Percentiles rank a stretch among this genome's conserved stretches.
These are phyloP conservation scores for Pseudochaenichthys georgianus DNA, from an alignment of 2,797 vertebrate genomes.

Conservation along the genomic window DNA sequence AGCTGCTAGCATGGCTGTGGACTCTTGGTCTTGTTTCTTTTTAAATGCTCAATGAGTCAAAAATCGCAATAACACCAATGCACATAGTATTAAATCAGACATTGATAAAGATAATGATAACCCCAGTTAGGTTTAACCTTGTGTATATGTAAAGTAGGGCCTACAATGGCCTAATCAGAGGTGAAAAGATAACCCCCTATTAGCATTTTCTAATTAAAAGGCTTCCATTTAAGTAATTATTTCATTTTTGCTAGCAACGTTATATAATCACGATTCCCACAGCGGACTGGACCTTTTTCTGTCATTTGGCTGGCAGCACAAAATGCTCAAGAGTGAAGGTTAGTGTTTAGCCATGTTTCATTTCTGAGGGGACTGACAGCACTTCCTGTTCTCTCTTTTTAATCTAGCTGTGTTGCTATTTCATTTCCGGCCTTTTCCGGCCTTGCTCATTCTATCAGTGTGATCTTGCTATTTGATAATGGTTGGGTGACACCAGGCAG, in stretches of 20 bases:
- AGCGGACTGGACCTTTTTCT: slow-evolving; percentile 5
- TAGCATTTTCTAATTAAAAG: slow-evolving; percentile 4
- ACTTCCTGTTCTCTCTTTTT: slow-evolving; percentile 62
- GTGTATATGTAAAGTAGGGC: background rate
- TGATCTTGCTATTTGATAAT: slow-evolving; percentile 45
- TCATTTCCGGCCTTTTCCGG: slow-evolving; percentile 81
- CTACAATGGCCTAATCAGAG: slow-evolving; percentile 9
- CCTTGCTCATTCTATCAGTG: slow-evolving; percentile 73
- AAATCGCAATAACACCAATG: background rate
- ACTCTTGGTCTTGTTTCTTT: background rate
- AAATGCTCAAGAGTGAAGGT: slow-evolving; percentile 54
- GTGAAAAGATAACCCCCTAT: background rate
- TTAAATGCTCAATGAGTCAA: background rate
- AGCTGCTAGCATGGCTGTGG: background rate
- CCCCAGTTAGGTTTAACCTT: slow-evolving; percentile 15
- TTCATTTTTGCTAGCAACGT: background rate
- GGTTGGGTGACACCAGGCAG: slow-evolving; percentile 50
- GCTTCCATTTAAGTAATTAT: background rate
- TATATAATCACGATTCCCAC: slow-evolving; percentile 13
- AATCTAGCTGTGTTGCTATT: slow-evolving; percentile 75
- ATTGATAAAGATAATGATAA: slow-evolving; percentile 9
- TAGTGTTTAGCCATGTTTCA: slow-evolving; percentile 56
- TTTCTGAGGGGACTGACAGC: slow-evolving; percentile 49
- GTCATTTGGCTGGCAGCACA: slow-evolving; percentile 14
- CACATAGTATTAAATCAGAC: background rate